phyloP scores from a whole-genome alignment of 2,113 vertebrate genomes.

The Pseudorasbora parva region DNA sequence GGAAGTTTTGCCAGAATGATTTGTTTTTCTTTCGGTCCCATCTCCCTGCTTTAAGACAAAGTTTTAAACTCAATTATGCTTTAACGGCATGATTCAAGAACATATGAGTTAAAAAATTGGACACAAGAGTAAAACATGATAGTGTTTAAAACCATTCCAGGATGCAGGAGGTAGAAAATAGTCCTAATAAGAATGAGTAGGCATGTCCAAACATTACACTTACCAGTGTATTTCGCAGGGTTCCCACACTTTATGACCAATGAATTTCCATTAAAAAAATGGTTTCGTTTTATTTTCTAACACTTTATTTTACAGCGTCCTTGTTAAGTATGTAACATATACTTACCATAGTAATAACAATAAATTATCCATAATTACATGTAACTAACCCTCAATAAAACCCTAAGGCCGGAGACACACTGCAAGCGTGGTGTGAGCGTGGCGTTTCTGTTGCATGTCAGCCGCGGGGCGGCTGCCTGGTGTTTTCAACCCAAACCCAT shows the following conservation, averaged over 20 bases:
- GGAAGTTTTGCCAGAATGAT: constrained; percentile 95
- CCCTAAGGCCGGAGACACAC: too few species aligned
- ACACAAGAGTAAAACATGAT: neutral
- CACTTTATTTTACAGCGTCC: too few species aligned
- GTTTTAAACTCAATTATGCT: neutral
- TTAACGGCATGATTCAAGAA: neutral
- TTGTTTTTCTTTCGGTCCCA: constrained; percentile 93
- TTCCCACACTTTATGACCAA: neutral
- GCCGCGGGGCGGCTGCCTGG: too few species aligned
- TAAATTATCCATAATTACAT: too few species aligned
- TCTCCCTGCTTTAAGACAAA: constrained; percentile 77
- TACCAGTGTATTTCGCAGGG: too few species aligned
- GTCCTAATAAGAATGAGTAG: neutral
- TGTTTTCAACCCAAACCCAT: too few species aligned
- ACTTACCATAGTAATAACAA: too few species aligned
- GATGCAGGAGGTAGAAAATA: neutral
- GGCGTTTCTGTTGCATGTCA: too few species aligned
- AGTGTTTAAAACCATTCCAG: neutral
- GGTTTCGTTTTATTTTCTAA: too few species aligned
- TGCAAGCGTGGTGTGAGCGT: too few species aligned
- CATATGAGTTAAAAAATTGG: neutral
- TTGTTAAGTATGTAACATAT: too few species aligned
- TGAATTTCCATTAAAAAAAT: neutral
- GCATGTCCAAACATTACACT: neutral
- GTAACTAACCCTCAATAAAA: too few species aligned